phyloP scores from a whole-genome alignment of 2,113 vertebrate genomes.

The Tyto alba region DNA sequence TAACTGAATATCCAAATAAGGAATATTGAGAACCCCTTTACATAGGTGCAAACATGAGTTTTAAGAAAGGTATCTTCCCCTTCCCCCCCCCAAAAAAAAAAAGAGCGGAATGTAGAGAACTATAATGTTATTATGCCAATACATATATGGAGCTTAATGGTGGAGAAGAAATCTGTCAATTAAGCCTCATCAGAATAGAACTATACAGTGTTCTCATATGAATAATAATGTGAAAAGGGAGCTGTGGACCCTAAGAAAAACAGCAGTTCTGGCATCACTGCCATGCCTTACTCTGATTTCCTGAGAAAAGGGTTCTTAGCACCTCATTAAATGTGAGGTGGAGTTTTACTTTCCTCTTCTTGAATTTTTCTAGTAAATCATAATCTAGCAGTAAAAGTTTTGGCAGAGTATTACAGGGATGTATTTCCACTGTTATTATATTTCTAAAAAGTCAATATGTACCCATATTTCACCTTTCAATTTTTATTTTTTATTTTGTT shows the following conservation, averaged over 20 bases:
- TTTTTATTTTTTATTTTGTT: constrained; percentile 43
- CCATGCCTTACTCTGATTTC: background rate
- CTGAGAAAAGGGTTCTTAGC: background rate
- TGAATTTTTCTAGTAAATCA: constrained; percentile 18
- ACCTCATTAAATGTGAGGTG: background rate
- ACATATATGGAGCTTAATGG: background rate
- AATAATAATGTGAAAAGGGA: background rate
- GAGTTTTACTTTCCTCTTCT: background rate
- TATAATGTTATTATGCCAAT: background rate
- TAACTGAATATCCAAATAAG: background rate
- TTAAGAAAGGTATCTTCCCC: background rate
- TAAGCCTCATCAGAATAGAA: background rate
- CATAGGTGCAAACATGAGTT: background rate
- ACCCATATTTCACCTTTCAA: constrained; percentile 24
- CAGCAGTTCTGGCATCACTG: background rate
- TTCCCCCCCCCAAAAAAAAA: background rate
- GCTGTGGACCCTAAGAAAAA: background rate
- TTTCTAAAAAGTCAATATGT: constrained; percentile 10
- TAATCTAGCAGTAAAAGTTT: constrained; percentile 4
- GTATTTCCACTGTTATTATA: background rate
- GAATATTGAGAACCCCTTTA: background rate
- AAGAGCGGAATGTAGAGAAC: background rate
- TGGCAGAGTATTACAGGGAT: background rate
- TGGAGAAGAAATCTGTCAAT: background rate
- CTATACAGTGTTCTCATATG: background rate